Evolutionary conservation across 2,113 vertebrate species (phyloP), one percentile per base, ranked within the genome.

Genomic region (Tretioscincus oriximinensis): DNA sequence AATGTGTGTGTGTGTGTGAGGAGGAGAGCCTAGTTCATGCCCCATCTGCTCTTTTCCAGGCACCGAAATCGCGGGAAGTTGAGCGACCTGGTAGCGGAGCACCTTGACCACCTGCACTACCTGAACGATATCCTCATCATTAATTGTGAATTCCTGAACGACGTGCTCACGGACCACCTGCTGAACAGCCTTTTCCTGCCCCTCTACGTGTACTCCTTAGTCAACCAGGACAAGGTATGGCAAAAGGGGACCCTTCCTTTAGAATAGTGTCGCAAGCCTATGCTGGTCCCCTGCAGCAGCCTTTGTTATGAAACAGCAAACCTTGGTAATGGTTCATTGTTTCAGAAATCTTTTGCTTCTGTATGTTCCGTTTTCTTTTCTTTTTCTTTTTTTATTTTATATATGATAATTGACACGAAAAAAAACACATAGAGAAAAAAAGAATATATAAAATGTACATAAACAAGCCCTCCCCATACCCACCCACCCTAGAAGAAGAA

Each of bases 41-140:
- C 10, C 51, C 14, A 12, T 90, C 18, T 91, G 54, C 72, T 70
- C 8, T 61, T 14, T 63, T 78, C 11, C 92, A 99, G 98, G 86
- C 98, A 99, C 92, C 96, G 96, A 91, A 99, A 99, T 85, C 92
- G 96, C 67, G 98, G 97, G 9, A 99, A 98, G 84, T 92, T 99
- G 78, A 99, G 98, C n/a, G 97, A 99, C 91, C 93, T 99, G 87
- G 98, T 99, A 24, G 98, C 98, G 0, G 98, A 99, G 89, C 98
- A 99, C 90, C 95, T 99, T 31, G 98, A 99, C 90, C 98, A 99
- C 84, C 95, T 99, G 41, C 98, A 99, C 92, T 99, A 99, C 87
- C 96, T 99, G 77, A 99, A 99, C 47, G 98, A 99, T 88, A 99
- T 99, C 84, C 97, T 99, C 68, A 99, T 97, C 86, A 99, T 99